These are phyloP conservation scores for cattle (Bos taurus) DNA, from an alignment of 2,113 vertebrate species.

Conservation along the genomic window DNA sequence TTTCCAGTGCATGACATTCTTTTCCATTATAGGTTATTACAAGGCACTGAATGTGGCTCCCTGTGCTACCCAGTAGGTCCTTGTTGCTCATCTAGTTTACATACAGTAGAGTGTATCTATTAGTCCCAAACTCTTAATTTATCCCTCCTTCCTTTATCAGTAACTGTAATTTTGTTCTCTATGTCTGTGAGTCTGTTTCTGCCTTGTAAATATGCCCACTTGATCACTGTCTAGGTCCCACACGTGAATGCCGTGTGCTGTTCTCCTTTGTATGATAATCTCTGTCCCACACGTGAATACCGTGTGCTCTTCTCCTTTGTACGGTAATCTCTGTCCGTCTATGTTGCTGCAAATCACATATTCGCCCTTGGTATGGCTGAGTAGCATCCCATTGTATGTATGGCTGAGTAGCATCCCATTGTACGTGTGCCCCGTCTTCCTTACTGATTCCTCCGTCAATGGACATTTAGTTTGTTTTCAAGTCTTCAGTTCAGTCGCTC, in stretches of 20 bases:
- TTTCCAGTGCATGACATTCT: neutral
- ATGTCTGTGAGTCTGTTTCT: neutral
- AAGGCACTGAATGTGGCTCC: accelerated
- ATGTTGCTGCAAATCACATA: neutral
- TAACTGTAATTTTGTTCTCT: neutral
- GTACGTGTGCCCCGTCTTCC: neutral
- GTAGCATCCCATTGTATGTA: neutral
- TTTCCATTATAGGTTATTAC: neutral
- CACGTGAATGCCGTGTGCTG: too few relatives aligned
- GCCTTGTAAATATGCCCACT: neutral
- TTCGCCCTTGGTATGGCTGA: neutral
- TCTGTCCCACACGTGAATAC: too few relatives aligned
- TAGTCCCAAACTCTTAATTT: neutral
- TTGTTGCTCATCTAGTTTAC: neutral
- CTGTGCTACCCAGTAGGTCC: neutral
- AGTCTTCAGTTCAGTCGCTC: neutral
- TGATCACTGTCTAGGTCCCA: too few relatives aligned
- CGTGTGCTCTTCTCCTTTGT: too few relatives aligned
- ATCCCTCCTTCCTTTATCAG: too few relatives aligned
- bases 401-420: neutral
- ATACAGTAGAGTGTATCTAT: accelerated
- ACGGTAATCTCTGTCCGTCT: too few relatives aligned
- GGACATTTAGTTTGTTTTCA: neutral
- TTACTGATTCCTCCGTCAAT: neutral
- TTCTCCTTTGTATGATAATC: too few relatives aligned